Evolutionary conservation across 2,888 invertebrate species (phyloP).

Genomic region (Holacanthella duospinosa): DNA sequence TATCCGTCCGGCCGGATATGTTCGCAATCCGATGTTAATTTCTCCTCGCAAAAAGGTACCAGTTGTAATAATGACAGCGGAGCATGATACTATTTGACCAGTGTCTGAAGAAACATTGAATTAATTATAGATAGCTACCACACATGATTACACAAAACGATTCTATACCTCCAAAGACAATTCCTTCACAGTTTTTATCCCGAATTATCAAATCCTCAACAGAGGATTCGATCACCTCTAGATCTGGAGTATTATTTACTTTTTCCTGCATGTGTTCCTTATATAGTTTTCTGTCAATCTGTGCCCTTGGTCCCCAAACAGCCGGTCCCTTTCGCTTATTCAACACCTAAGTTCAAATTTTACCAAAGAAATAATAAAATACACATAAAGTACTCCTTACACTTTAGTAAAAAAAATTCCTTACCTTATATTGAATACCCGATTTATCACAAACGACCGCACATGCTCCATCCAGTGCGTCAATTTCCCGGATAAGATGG

Average conservation of each 20-base stretch:
- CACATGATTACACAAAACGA: constrained; percentile 1
- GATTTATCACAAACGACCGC: constrained; percentile 67
- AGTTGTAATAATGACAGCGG: constrained; percentile 66
- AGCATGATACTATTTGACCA: neutral
- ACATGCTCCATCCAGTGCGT: constrained; percentile 78
- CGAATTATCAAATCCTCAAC: constrained; percentile 67
- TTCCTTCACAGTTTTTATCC: constrained; percentile 45
- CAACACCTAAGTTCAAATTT: constrained; percentile 51
- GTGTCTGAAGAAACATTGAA: neutral
- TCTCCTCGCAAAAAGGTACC: constrained; percentile 78
- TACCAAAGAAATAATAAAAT: constrained; percentile 13
- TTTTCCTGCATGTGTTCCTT: constrained; percentile 63
- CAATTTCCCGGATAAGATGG: constrained; percentile 73
- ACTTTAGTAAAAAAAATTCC: neutral
- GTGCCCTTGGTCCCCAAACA: constrained; percentile 78
- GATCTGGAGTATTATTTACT: constrained; percentile 52
- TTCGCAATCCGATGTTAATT: constrained; percentile 70
- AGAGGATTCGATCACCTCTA: constrained; percentile 57
- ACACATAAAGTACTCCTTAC: neutral
- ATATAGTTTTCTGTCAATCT: constrained; percentile 73
- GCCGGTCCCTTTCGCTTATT: constrained; percentile 74
- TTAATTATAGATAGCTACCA: neutral
- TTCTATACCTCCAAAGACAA: constrained; percentile 45
- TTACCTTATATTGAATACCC: constrained; percentile 66
- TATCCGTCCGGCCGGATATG: constrained; percentile 66